These are phyloP conservation scores for Epinotia brunnichana DNA, from an alignment of 2,888 invertebrate species.

Conservation along the genomic window DNA sequence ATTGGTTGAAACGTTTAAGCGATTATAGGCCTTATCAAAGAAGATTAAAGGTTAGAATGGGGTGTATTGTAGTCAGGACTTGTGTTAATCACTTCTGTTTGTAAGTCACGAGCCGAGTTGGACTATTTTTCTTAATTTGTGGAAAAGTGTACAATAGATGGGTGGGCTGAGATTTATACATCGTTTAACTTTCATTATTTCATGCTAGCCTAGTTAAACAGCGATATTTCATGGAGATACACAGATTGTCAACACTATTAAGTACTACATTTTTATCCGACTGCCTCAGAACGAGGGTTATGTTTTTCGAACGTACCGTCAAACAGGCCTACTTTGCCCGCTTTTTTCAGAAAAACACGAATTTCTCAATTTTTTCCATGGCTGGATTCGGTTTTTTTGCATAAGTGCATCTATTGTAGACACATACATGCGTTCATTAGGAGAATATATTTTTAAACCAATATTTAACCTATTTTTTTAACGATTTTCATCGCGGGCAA, in stretches of 20 bases:
- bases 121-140: constrained; percentile 29
- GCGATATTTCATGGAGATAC: background rate
- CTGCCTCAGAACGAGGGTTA: no score
- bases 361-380: no score
- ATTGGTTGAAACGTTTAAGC: background rate
- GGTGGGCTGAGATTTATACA: constrained; percentile 15
- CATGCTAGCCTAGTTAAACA: background rate
- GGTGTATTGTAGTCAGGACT: background rate
- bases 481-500: no score
- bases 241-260: background rate
- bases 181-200: constrained; percentile 8
- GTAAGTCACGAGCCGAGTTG: constrained; percentile 18
- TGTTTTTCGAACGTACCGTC: no score
- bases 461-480: no score
- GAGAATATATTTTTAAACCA: no score
- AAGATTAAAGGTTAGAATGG: background rate
- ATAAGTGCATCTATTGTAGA: no score
- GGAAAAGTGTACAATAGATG: constrained; percentile 12
- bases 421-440: no score
- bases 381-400: no score
- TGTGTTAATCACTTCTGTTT: constrained; percentile 19
- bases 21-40: background rate
- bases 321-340: no score
- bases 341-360: no score
- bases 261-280: no score